A percentile compares a stretch with the other conserved stretches of the same genome.
Evolutionary conservation across 2,113 vertebrate species (phyloP).

Genomic region (Phodopus roborovskii): DNA sequence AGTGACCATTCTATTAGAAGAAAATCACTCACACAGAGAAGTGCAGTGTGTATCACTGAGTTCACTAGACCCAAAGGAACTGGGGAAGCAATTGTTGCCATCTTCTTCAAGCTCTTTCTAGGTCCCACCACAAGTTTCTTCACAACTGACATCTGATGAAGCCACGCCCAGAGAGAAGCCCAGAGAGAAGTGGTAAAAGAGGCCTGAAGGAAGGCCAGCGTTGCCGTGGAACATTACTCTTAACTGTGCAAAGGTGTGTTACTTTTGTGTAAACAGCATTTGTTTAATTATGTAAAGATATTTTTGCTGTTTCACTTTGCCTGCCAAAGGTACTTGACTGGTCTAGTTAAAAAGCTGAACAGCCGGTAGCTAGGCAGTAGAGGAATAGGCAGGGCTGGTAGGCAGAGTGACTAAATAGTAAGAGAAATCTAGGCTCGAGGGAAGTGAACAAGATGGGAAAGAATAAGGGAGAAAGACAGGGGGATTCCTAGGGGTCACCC

Average conservation of each 20-base stretch:
- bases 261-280: background rate
- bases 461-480: background rate
- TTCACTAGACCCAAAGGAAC: background rate
- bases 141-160: background rate
- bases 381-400: background rate
- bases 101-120: background rate
- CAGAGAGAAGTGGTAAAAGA: background rate
- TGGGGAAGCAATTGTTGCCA: background rate
- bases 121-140: background rate
- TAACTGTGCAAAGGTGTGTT: background rate
- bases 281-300: background rate
- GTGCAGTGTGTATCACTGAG: background rate
- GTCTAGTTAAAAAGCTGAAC: background rate
- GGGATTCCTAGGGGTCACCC: background rate
- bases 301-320: background rate
- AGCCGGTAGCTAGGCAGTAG: background rate
- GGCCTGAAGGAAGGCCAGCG: background rate
- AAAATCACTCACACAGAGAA: background rate
- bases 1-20: background rate
- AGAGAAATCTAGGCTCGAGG: background rate
- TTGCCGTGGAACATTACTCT: background rate
- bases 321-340: background rate
- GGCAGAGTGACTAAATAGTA: background rate
- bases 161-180: background rate
- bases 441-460: background rate